These are phyloP conservation scores for Pogona vitticeps DNA, from an alignment of 2,113 vertebrate species.

Conservation along the genomic window DNA sequence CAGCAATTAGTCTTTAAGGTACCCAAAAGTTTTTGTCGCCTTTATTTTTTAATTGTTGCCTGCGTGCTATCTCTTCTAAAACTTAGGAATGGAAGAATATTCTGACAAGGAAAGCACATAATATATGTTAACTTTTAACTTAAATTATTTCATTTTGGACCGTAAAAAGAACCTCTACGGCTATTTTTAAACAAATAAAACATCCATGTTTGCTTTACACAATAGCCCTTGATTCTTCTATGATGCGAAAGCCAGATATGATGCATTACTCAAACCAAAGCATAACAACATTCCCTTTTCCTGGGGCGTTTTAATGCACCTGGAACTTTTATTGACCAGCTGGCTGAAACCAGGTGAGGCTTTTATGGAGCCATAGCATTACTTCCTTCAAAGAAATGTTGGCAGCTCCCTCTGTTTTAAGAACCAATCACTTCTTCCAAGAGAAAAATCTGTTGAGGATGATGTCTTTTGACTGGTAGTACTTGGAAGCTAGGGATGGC, in stretches of 20 bases:
- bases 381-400: neutral
- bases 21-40: no score
- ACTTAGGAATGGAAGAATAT: neutral
- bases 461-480: no score
- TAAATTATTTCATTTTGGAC: neutral
- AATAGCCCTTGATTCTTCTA: neutral
- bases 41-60: no score
- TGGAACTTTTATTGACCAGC: neutral
- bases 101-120: neutral
- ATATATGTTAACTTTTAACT: neutral
- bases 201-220: neutral
- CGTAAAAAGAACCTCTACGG: neutral
- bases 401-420: no score
- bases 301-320: neutral
- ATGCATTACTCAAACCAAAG: neutral
- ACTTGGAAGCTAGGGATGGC: no score
- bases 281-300: neutral
- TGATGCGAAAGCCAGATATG: neutral
- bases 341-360: no score
- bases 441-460: no score
- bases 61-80: no score
- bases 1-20: no score
- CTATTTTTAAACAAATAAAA: neutral
- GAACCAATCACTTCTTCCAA: no score
- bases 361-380: no score